Base-by-base conservation (phyloP, 2,888 invertebrate species). In the Erebia palarica region DNA sequence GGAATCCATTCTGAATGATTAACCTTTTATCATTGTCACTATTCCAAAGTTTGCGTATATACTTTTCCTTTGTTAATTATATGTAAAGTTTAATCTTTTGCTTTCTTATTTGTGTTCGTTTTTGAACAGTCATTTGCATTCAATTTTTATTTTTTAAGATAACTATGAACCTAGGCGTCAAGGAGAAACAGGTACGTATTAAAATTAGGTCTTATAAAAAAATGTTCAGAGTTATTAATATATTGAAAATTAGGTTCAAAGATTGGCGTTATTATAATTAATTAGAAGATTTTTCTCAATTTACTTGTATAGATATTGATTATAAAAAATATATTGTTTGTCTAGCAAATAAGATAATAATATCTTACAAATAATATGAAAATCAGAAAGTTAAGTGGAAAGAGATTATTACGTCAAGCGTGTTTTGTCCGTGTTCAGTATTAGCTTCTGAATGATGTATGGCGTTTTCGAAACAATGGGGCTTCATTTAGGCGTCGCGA, bases 1-100 rank as follows among this genome's bases (percentile, higher is more conserved):
- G 80, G 75, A 83, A 84, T 82, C 81, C 79, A 83, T 86, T 84
- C 81, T 77, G 78, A 81, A 85, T 86, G 83, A 87, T 86, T 84
- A 85, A 84, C 81, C 64, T 84, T 85, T 84, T 83, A 82, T 81
- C 79, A 78, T 76, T 81, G 79, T 81, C 84, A 82, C 80, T 76
- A 78, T 82, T 81, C 77, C 75, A 71, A 74, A 73, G 75, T 77
- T 77, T 78, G 74, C 14, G n/a, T 18, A 13, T 55, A 42, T 44
- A 44, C 57, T 67, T 67, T 64, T 18, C 27, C 42, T 63, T 59
- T 60, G 47, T 59, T 53, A 42, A 47, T 55, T 57, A 13, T 13
- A n/a, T 5, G 16, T 64, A 18, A 47, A 61, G 7, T 21, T 21
- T 21, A 63, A 47, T 21, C 14, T 5, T n/a, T 21, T 49, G 10